phyloP scores from a whole-genome alignment of 2,888 invertebrate genomes.

The Ectemnius continuus region DNA sequence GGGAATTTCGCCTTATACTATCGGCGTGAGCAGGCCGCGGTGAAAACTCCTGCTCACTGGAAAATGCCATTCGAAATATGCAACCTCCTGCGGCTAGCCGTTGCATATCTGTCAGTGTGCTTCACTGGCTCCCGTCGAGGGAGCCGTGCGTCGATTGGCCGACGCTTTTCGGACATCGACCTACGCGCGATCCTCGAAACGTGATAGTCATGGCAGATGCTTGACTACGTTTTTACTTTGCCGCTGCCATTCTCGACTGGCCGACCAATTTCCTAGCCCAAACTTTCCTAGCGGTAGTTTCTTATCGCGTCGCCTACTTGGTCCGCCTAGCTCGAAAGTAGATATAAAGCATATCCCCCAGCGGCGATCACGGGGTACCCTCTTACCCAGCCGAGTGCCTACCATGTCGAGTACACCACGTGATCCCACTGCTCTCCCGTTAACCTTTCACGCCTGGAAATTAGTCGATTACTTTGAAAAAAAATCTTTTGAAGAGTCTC shows the following conservation, averaged over 20 bases:
- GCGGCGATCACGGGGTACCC: constrained; percentile 22
- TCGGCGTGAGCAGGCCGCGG: constrained; percentile 29
- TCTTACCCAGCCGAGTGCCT: constrained; percentile 19
- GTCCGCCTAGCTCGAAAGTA: not conserved
- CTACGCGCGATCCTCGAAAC: constrained; percentile 54
- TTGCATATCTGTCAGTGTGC: constrained; percentile 70
- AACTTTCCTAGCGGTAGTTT: not conserved
- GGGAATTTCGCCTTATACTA: constrained; percentile 43
- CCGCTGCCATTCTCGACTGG: too few relatives aligned
- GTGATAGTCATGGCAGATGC: constrained; percentile 27
- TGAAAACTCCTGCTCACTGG: constrained; percentile 39
- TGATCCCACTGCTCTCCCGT: constrained; percentile 42
- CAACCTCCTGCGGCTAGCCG: constrained; percentile 57
- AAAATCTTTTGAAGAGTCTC: not conserved
- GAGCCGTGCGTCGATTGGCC: constrained; percentile 70
- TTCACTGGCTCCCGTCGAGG: constrained; percentile 70
- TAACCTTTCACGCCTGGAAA: constrained; percentile 37
- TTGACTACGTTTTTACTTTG: not conserved
- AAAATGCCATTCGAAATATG: constrained; percentile 55
- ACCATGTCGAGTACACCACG: constrained; percentile 39
- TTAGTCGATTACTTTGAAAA: constrained; percentile 32
- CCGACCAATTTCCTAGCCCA: too few relatives aligned
- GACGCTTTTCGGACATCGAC: constrained; percentile 50
- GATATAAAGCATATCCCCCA: not conserved
- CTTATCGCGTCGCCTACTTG: not conserved